Percentiles rank a stretch among this genome's conserved stretches.
Conservation (phyloP, 2,888 invertebrate species). For the Vesta saturnalis region DNA sequence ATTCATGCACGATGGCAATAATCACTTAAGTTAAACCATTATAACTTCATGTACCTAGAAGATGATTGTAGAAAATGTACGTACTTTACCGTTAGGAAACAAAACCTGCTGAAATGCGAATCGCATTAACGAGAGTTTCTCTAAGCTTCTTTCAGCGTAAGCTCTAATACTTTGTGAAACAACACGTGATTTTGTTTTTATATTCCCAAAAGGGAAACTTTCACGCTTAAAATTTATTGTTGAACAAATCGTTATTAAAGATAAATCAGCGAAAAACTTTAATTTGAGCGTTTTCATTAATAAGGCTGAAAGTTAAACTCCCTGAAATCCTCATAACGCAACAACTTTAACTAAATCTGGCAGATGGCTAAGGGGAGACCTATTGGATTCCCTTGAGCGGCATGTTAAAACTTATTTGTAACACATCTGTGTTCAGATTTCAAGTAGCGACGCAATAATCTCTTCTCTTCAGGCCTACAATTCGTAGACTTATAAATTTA, state of each 20-base stretch:
- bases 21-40: constrained; percentile 7
- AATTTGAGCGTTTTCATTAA: background rate
- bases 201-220: constrained; percentile 15
- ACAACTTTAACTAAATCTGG: constrained; percentile 22
- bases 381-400: constrained; percentile 26
- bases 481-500: background rate
- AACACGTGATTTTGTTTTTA: constrained; percentile 34
- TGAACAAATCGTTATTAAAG: background rate
- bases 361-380: constrained; percentile 30
- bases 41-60: no score
- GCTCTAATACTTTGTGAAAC: constrained; percentile 38
- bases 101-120: constrained; percentile 28
- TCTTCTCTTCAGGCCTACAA: constrained; percentile 2
- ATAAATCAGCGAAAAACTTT: background rate
- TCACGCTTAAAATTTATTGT: constrained; percentile 17
- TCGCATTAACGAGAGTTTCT: constrained; percentile 32
- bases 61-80: no score
- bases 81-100: constrained; percentile 5
- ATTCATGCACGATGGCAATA: background rate
- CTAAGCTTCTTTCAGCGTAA: constrained; percentile 28
- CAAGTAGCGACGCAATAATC: constrained; percentile 23
- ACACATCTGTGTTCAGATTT: constrained; percentile 33
- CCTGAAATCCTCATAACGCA: constrained; percentile 20
- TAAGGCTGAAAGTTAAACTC: constrained; percentile 16
- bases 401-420: constrained; percentile 34